Conservation (phyloP, 2,797 vertebrate genomes). For the Rhynchotus rufescens region DNA sequence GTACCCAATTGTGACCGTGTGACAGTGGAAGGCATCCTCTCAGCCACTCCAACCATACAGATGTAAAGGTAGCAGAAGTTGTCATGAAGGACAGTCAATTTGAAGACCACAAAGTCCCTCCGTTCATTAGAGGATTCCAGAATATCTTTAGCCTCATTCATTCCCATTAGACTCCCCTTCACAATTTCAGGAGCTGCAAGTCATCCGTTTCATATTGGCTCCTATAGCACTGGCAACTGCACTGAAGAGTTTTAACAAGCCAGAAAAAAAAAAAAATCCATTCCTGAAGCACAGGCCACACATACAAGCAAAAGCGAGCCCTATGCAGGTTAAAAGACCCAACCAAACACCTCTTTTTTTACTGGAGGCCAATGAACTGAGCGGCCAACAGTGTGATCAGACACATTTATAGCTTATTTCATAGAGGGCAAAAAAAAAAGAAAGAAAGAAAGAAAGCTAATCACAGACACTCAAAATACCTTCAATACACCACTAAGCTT, state of each 20-base stretch:
- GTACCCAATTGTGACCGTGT: fast-evolving
- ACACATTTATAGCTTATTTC: neutral
- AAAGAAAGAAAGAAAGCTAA: neutral
- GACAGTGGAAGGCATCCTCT: neutral
- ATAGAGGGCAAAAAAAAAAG: no score
- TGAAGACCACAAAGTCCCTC: neutral
- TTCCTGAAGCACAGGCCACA: neutral
- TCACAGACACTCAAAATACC: neutral
- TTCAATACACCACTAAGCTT: neutral
- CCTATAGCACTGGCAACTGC: neutral
- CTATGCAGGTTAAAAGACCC: neutral
- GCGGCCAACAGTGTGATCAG: neutral
- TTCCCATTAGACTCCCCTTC: neutral
- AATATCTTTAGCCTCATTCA: neutral
- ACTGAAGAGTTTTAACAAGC: neutral
- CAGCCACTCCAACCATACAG: fast-evolving
- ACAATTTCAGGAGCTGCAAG: neutral
- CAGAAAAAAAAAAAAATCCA: neutral
- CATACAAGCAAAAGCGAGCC: neutral
- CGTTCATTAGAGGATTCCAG: neutral
- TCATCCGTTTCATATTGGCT: neutral
- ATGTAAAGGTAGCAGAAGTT: neutral
- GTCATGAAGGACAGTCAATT: neutral
- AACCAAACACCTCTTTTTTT: neutral
- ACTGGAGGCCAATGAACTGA: no score